These are phyloP conservation scores for Chaetops frenatus DNA, from an alignment of 2,113 vertebrate genomes.

Conservation along the genomic window DNA sequence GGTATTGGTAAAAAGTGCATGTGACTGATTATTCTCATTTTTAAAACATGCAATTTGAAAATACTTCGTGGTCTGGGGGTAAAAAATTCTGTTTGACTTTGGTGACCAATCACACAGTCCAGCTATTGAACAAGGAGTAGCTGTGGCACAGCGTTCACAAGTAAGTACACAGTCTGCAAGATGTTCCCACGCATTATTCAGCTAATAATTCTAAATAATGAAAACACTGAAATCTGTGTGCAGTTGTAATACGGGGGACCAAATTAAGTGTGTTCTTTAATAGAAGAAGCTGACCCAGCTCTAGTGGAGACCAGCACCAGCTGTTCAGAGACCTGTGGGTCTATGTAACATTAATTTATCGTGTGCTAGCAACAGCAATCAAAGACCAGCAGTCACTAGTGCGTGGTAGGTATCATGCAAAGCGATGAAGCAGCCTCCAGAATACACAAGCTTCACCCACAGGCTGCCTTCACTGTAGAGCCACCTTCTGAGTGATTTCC, in stretches of 20 bases:
- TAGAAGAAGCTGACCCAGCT: neutral
- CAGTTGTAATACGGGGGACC: neutral
- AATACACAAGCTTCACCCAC: neutral
- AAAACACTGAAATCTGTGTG: neutral
- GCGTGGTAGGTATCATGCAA: neutral
- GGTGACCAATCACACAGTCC: neutral
- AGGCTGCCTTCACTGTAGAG: neutral
- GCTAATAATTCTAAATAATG: conserved; percentile 33
- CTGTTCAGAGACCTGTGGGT: neutral
- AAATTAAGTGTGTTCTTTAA: neutral
- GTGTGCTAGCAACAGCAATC: neutral
- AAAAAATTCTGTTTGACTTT: neutral
- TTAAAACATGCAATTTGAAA: neutral
- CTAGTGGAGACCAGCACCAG: neutral
- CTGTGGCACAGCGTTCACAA: neutral
- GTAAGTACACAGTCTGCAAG: neutral
- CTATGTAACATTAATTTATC: neutral
- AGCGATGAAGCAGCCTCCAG: neutral
- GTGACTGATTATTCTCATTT: neutral
- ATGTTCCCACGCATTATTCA: conserved; percentile 26
- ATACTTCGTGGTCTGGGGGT: neutral
- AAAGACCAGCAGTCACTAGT: neutral
- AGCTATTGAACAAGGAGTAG: neutral
- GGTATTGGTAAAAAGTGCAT: neutral
- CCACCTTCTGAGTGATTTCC: neutral